Evolutionary conservation across 2,888 invertebrate species (phyloP).

Genomic region (Diaphora mendica): DNA sequence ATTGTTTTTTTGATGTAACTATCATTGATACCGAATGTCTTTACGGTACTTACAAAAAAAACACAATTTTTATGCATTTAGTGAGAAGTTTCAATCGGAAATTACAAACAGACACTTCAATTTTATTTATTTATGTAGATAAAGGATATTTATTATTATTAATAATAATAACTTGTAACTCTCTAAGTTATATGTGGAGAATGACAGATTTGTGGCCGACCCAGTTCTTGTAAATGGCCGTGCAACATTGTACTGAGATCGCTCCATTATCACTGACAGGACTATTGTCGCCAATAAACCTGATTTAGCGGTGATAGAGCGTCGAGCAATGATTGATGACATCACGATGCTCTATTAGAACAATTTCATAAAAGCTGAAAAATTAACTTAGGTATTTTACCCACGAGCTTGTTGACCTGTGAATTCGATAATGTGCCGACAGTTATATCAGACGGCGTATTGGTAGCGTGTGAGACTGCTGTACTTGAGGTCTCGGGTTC

Average conservation of each 20-base stretch:
- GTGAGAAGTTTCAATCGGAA: too few relatives aligned
- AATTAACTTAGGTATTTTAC: background rate
- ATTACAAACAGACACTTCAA: too few relatives aligned
- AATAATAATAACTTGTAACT: background rate
- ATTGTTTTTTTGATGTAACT: too few relatives aligned
- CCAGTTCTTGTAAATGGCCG: constrained; percentile 1
- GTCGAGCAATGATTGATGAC: background rate
- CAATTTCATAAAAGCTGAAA: background rate
- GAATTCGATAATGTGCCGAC: background rate
- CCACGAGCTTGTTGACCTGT: background rate
- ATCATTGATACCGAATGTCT: too few relatives aligned
- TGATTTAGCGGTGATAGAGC: background rate
- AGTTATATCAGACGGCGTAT: background rate
- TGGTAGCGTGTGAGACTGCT: too few relatives aligned
- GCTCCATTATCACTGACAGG: background rate
- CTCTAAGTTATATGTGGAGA: background rate
- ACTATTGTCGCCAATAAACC: background rate
- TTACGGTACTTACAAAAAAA: too few relatives aligned
- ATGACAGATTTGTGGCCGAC: background rate
- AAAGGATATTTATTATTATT: too few relatives aligned
- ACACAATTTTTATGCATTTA: too few relatives aligned
- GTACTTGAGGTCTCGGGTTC: too few relatives aligned
- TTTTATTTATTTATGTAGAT: too few relatives aligned
- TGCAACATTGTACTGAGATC: background rate
- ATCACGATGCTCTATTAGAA: background rate